Percentiles rank a stretch among this genome's conserved stretches.
phyloP scores from a whole-genome alignment of 2,797 vertebrate species.

The Carduelis carduelis region DNA sequence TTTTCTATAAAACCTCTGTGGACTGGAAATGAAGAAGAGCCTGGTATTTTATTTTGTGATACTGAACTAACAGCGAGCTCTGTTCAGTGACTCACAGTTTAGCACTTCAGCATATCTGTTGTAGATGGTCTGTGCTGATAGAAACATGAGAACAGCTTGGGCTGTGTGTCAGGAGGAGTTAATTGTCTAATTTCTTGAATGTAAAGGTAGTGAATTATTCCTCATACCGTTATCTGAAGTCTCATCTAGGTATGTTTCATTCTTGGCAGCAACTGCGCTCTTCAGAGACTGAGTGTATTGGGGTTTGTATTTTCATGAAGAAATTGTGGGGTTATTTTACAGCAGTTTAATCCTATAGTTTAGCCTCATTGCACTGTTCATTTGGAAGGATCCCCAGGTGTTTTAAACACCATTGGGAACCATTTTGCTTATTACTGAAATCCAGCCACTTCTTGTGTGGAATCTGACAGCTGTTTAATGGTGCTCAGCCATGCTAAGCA shows the following conservation, averaged over 20 bases:
- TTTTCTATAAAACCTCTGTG: neutral
- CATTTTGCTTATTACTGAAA: constrained; percentile 62
- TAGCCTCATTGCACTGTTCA: constrained; percentile 47
- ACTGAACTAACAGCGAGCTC: neutral
- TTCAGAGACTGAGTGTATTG: constrained; percentile 7
- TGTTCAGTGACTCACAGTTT: constrained; percentile 11
- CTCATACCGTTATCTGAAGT: neutral
- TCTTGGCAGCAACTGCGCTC: neutral
- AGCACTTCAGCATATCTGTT: neutral
- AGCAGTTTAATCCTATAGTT: constrained; percentile 16
- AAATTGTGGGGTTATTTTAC: constrained; percentile 30
- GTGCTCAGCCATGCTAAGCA: constrained; percentile 59
- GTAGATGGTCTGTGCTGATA: constrained; percentile 33
- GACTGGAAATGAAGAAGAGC: neutral
- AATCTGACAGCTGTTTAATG: constrained; percentile 62
- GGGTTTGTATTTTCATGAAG: neutral
- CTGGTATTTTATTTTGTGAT: neutral
- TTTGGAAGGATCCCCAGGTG: constrained; percentile 58
- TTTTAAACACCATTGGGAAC: constrained; percentile 29
- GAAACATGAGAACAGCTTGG: neutral
- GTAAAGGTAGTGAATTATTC: constrained; percentile 12
- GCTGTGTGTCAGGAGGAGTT: neutral
- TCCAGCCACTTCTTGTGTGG: constrained; percentile 39
- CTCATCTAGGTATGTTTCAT: constrained; percentile 11
- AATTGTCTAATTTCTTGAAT: constrained; percentile 26